Conservation (phyloP, 2,113 vertebrate species). For the Telmatochromis sp. region DNA sequence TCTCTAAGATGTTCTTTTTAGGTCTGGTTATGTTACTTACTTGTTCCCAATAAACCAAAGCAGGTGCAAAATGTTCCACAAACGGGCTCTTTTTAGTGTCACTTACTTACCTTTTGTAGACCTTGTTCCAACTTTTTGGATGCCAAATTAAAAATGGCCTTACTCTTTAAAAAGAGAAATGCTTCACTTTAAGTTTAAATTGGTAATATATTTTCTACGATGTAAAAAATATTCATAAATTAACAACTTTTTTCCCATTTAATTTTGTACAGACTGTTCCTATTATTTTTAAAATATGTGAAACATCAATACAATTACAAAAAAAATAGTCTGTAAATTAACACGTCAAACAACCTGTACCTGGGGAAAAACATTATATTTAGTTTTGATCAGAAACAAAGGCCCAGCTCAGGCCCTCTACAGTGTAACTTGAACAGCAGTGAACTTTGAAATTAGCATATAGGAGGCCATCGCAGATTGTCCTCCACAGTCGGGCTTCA, state of each 20-base stretch:
- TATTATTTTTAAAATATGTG: neutral
- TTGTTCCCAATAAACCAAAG: neutral
- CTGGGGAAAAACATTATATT: neutral
- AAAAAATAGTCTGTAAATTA: neutral
- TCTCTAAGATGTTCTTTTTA: neutral
- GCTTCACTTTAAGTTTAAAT: neutral
- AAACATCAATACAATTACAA: neutral
- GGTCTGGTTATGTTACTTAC: neutral
- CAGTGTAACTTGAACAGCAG: neutral
- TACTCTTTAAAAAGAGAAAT: neutral
- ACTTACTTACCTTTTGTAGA: neutral
- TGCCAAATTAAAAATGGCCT: neutral
- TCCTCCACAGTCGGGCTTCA: constrained; percentile 33
- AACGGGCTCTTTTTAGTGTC: neutral
- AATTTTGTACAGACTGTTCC: neutral
- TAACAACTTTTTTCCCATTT: neutral
- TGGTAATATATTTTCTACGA: neutral
- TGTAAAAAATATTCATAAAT: neutral
- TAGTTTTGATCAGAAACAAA: neutral
- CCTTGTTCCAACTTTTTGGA: neutral
- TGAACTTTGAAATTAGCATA: neutral
- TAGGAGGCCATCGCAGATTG: neutral
- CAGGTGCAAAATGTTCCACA: neutral
- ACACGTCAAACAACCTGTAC: neutral
- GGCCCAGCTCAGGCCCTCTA: neutral